These are phyloP conservation scores for Dryoscopus gambensis DNA, from an alignment of 2,113 vertebrate species.

Conservation along the genomic window DNA sequence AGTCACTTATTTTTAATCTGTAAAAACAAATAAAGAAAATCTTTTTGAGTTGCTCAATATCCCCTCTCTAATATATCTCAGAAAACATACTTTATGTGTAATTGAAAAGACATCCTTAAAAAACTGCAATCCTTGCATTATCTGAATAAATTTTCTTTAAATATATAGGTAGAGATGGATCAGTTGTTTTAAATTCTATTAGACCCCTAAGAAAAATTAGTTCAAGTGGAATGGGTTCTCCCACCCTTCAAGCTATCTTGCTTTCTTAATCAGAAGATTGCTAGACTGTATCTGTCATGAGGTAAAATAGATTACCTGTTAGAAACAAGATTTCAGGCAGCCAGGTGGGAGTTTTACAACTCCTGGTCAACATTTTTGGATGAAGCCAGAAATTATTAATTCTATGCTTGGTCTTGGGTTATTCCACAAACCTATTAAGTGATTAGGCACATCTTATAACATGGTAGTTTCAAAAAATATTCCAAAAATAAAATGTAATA, in stretches of 20 bases:
- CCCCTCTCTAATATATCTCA: background rate
- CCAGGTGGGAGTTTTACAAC: background rate
- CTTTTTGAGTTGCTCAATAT: background rate
- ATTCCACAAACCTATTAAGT: background rate
- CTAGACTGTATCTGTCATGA: background rate
- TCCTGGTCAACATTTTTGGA: background rate
- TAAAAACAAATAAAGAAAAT: background rate
- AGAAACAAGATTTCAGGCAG: background rate
- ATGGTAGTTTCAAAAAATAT: background rate
- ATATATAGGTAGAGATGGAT: background rate
- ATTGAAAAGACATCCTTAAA: background rate
- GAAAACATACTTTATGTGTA: background rate
- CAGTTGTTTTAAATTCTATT: background rate
- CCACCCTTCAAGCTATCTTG: background rate
- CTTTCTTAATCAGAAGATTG: background rate
- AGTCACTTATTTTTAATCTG: background rate
- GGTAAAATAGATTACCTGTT: background rate
- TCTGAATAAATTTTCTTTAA: background rate
- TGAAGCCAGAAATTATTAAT: background rate
- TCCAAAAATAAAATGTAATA: background rate
- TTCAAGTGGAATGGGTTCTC: background rate
- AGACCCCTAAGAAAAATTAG: background rate
- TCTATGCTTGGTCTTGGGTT: background rate
- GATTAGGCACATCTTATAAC: background rate
- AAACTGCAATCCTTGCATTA: accelerated